Base-by-base conservation (phyloP, 2,113 vertebrate species). In the Tachysurus vachellii region DNA sequence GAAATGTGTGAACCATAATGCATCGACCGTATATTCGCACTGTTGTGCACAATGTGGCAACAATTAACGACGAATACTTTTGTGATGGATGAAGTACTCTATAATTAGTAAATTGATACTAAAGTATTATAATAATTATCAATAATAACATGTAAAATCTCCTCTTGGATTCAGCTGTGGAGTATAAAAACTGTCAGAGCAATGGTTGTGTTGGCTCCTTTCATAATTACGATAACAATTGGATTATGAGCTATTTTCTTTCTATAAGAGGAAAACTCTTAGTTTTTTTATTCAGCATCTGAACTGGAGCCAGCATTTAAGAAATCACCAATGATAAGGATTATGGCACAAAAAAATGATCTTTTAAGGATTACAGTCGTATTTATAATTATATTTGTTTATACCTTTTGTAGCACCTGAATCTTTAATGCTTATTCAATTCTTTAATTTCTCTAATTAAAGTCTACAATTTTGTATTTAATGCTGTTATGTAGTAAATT, bases 131-230 rank as follows among this genome's bases (percentile, higher is more conserved):
- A 50, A 28, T 54, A 28, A 80, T 57, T 80, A 54, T 57, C 53
- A 57, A 80, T 80, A 79, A 79, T 79, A 80, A 80, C 28, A 56
- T 56, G 16, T 13, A 23, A 75, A 75, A 73, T 8, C 70, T 44
- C 1, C 11, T 50, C 44, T 47, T 76, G 21, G 13, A 76, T 26
- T 26, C 3, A 76, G 13, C 50, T 26, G 44, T 50, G 44, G 5
- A n/a, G 23, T 76, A 11, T 26, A 26, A 50, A 76, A 26, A 76
- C 4, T 50, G 44, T 76, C 44, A 76, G 21, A n/a, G 73, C 12
- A 50, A 50, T 76, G 23, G 12, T n/a, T 50, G 23, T 76, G 70
- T 23, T 73, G 70, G 21, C 8, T 31, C 16, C 3, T 53, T 28
- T 8, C 10, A 17, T 19, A 28, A 79, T 79, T 28, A 77, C 54